A percentile compares a stretch with the other conserved stretches of the same genome.
phyloP scores from a whole-genome alignment of 2,113 vertebrate species.

The Chrysemys picta region DNA sequence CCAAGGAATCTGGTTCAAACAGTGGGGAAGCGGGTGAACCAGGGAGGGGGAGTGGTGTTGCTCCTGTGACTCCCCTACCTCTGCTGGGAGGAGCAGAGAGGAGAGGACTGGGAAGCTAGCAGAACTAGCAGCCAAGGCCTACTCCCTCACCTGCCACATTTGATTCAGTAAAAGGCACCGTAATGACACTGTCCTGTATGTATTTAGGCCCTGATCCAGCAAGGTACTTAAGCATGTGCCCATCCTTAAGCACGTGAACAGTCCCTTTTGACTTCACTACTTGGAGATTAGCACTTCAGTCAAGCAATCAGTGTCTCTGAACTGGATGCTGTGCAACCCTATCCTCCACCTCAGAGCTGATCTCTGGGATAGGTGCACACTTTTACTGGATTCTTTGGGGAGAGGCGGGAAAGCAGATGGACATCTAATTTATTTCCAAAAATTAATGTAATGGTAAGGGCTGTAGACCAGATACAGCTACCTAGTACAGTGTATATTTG shows the following conservation, averaged over 20 bases:
- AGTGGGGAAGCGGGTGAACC: background rate
- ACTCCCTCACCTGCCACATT: background rate
- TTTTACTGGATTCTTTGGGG: background rate
- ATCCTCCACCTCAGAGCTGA: background rate
- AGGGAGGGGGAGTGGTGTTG: background rate
- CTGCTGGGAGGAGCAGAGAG: background rate
- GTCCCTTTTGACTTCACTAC: background rate
- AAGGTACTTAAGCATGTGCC: background rate
- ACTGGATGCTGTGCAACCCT: background rate
- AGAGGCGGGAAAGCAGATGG: background rate
- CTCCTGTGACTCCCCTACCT: background rate
- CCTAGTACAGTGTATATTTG: too few relatives aligned
- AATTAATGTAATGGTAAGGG: background rate
- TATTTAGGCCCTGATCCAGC: background rate
- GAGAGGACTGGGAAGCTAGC: background rate
- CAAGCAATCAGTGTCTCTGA: background rate
- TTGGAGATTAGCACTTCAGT: background rate
- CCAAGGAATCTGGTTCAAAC: background rate
- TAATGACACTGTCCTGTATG: background rate
- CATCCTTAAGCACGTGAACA: background rate
- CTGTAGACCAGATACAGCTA: background rate
- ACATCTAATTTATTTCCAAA: background rate
- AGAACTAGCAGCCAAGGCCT: background rate
- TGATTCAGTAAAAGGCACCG: background rate
- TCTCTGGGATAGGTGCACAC: background rate